phyloP scores from a whole-genome alignment of 2,888 invertebrate species.

The Sussaba pulchella region DNA sequence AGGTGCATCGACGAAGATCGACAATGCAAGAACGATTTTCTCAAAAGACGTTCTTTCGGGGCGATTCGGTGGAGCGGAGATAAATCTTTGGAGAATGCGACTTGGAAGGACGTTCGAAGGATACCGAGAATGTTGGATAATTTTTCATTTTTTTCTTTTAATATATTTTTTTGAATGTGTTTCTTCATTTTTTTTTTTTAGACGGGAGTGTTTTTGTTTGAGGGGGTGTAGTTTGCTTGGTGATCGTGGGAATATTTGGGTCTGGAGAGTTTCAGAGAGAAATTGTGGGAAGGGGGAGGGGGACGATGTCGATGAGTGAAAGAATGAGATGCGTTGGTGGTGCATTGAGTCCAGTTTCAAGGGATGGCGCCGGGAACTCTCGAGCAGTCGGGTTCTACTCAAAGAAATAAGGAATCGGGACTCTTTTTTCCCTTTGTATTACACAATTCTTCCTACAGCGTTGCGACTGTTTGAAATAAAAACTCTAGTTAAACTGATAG shows the following conservation, averaged over 20 bases:
- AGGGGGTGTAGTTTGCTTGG: too few species aligned
- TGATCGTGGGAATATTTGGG: neutral
- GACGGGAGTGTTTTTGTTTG: too few species aligned
- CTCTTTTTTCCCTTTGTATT: neutral
- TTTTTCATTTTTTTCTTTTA: neutral
- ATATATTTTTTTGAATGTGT: neutral
- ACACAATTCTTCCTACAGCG: too few species aligned
- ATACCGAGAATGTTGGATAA: neutral
- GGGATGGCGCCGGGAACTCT: constrained; percentile 45
- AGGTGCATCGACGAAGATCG: too few species aligned
- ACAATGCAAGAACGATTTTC: neutral
- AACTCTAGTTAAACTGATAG: too few species aligned
- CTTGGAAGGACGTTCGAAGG: neutral
- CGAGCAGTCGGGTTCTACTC: neutral
- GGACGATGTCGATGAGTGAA: constrained; percentile 30
- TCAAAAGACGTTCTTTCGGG: neutral
- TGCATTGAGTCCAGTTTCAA: constrained; percentile 5
- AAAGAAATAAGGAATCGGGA: neutral
- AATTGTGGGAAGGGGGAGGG: neutral
- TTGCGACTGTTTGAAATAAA: neutral
- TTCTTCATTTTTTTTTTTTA: neutral
- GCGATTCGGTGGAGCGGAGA: neutral
- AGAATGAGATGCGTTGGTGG: neutral
- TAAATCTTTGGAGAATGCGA: neutral
- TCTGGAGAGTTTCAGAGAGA: neutral